These are phyloP conservation scores for Trididemnum miniatum DNA, from an alignment of 23 tunicate genomes.

Conservation along the genomic window DNA sequence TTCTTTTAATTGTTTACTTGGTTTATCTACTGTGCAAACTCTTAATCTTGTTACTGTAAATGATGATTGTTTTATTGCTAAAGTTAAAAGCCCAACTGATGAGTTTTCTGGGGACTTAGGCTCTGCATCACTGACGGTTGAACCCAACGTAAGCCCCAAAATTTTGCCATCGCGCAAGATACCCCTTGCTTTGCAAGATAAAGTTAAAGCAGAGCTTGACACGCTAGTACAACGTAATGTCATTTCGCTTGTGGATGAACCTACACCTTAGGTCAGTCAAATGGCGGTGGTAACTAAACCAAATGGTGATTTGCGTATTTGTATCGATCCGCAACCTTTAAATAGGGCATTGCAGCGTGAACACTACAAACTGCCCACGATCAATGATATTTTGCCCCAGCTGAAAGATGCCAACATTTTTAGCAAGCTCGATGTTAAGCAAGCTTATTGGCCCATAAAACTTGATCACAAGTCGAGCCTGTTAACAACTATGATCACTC, in stretches of 20 bases:
- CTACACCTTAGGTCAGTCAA: slow-evolving; percentile 26
- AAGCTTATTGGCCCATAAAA: slow-evolving; percentile 17
- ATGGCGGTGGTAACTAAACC: slow-evolving; percentile 18
- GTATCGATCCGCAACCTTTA: slow-evolving; percentile 30
- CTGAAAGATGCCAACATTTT: slow-evolving; percentile 14
- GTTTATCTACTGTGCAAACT: slow-evolving; percentile 1
- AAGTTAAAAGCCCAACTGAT: background rate
- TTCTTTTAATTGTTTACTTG: slow-evolving; percentile 11
- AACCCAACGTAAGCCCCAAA: background rate
- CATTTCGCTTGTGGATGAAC: slow-evolving; percentile 20
- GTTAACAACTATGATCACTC: slow-evolving; percentile 13
- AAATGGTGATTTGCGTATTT: slow-evolving; percentile 23
- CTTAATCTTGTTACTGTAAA: slow-evolving; percentile 4
- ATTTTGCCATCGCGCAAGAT: slow-evolving; percentile 9
- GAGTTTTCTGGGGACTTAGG: background rate
- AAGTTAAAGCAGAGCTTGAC: slow-evolving; percentile 14
- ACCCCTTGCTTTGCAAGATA: slow-evolving; percentile 7
- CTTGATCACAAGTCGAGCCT: slow-evolving; percentile 20
- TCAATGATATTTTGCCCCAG: slow-evolving; percentile 22
- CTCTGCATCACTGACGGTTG: background rate
- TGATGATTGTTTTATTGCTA: slow-evolving; percentile 1
- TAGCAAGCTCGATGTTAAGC: slow-evolving; percentile 34
- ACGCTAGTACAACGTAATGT: background rate
- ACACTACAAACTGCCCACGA: background rate
- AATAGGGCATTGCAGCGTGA: slow-evolving; percentile 12